Evolutionary conservation across 1,140 invertebrate genomes (phyloP), one percentile per base, ranked within the genome.

Genomic region (Cepaea nemoralis): DNA sequence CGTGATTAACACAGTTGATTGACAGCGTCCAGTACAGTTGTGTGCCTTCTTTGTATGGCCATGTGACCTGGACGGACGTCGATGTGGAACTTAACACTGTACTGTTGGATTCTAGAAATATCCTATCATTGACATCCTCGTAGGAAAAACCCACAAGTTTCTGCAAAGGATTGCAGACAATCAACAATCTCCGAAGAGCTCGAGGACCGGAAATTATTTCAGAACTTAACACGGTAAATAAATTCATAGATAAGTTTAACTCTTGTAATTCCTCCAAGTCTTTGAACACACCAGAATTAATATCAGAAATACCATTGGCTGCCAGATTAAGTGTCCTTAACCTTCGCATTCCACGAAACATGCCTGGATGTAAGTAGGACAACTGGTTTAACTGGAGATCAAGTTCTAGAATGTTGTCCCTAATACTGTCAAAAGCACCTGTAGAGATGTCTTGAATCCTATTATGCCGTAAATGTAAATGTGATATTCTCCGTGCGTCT

Each of bases 291-390:
- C 40, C 37, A 10, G 6, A 24, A 2, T 80, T n/a, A 37, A 80
- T 50, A 37, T 16, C 27, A 16, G 31, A 35, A 33, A 71, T 73
- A 10, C 8, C 12, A 73, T 91, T 91, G 39, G 86, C 81, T 19
- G 84, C 83, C 22, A 91, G 79, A 42, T 85, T 85, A 39, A 91
- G 77, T n/a, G 80, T 71, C 77, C 85, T 87, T 45, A 91, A 78
- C 70, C 87, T 88, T 12, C 59, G 77, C 87, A 91, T 90, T 55
- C 89, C 91, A 35, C 90, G 88, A 48, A 91, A 86, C 84, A 88
- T 88, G 45, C 89, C 89, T 24, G 80, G 78, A 75, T 89, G 79
- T 10, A 86, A 27, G 59, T 55, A 63, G 6, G 37, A 80, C 59
- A 86, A 69, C 31, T 77, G 69, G 55, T 86, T 86, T 33, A 59